phyloP scores from a whole-genome alignment of 2,888 invertebrate species.

The Lordiphosa andalusiaca region DNA sequence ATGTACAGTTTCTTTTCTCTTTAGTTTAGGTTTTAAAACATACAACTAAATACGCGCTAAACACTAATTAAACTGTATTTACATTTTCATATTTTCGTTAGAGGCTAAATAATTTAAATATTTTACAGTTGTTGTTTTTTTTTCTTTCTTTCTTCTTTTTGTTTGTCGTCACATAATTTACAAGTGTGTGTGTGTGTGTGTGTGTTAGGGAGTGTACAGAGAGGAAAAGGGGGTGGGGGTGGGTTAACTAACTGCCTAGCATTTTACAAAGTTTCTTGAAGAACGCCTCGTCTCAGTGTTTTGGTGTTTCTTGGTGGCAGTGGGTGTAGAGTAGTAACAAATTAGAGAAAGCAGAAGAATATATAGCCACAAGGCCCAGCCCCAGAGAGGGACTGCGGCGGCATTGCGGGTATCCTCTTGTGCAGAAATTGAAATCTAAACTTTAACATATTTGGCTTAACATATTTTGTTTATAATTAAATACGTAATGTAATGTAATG shows the following conservation, averaged over 20 bases:
- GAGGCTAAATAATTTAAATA: slow-evolving; percentile 71
- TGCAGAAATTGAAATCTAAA: slow-evolving; percentile 36
- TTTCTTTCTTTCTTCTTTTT: slow-evolving; percentile 25
- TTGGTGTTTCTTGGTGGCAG: slow-evolving; percentile 28
- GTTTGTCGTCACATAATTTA: slow-evolving; percentile 63
- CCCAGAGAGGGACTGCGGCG: neutral
- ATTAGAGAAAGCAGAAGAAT: slow-evolving; percentile 20
- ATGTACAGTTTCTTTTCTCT: slow-evolving; percentile 51
- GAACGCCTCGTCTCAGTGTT: slow-evolving; percentile 11
- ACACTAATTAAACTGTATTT: slow-evolving; percentile 71
- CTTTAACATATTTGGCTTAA: slow-evolving; percentile 67
- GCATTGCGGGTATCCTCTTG: slow-evolving; percentile 12
- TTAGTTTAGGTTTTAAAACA: slow-evolving; percentile 70
- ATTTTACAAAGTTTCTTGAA: slow-evolving; percentile 58
- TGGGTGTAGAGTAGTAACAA: slow-evolving; percentile 1
- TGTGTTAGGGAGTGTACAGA: slow-evolving; percentile 56
- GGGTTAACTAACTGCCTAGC: slow-evolving; percentile 26
- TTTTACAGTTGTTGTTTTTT: slow-evolving; percentile 52
- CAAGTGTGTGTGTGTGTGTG: slow-evolving; percentile 63
- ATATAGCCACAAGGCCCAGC: slow-evolving; percentile 5
- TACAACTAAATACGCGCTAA: slow-evolving; percentile 73
- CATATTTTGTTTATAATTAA: slow-evolving; percentile 64
- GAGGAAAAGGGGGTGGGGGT: slow-evolving; percentile 1
- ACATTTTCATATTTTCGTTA: slow-evolving; percentile 44
- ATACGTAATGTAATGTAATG: slow-evolving; percentile 47